Conservation (phyloP, 1,140 invertebrate species). For the Drosophila nikananu region DNA sequence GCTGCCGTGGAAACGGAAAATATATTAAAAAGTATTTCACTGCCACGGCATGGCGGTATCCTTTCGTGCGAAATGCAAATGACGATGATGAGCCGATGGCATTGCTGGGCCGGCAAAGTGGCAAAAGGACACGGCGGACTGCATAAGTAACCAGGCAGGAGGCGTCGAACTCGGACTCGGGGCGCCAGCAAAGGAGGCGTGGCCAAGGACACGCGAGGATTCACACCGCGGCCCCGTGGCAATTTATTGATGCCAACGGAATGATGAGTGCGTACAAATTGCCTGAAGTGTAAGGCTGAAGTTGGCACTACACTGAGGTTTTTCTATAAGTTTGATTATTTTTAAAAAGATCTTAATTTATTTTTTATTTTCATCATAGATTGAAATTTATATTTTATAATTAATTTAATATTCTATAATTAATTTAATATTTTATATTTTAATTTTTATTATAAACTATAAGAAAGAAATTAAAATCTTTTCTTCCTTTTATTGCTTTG, state of each 20-base stretch:
- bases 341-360: neutral
- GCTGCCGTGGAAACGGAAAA: constrained; percentile 20
- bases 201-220: constrained; percentile 38
- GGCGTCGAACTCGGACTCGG: neutral
- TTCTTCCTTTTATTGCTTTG: neutral
- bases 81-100: constrained; percentile 30
- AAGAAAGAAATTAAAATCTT: too few species aligned
- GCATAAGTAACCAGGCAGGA: constrained; percentile 40
- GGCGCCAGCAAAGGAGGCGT: neutral
- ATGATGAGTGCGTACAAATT: constrained; percentile 46
- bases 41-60: neutral
- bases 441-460: too few species aligned
- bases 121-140: constrained; percentile 23
- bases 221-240: constrained; percentile 28
- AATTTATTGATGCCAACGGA: constrained; percentile 48
- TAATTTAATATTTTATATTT: too few species aligned
- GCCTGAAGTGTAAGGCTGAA: constrained; percentile 13
- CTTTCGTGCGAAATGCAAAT: constrained; percentile 40
- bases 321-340: too few species aligned
- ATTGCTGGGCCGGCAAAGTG: constrained; percentile 35
- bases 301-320: neutral
- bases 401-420: too few species aligned
- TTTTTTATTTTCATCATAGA: neutral
- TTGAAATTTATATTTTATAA: too few species aligned
- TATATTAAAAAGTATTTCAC: constrained; percentile 47